A percentile compares a stretch with the other conserved stretches of the same genome.
Conservation (phyloP, 2,888 invertebrate species). For the Ochropleura plecta region DNA sequence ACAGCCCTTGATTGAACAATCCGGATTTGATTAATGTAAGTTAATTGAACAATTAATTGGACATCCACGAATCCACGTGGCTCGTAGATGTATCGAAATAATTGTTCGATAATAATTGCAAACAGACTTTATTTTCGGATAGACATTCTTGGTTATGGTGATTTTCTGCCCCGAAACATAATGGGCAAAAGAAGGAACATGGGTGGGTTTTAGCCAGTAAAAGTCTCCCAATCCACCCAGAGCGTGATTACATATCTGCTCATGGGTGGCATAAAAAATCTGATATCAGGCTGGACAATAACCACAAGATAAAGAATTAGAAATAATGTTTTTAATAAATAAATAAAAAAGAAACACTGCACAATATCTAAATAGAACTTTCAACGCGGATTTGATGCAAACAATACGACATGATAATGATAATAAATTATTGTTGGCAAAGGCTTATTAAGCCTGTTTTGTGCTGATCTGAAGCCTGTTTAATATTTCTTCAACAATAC, state of each 20-base stretch:
- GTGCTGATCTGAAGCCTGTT: constrained; percentile 33
- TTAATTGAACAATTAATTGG: constrained; percentile 57
- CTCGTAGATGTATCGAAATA: constrained; percentile 31
- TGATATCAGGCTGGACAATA: too few relatives aligned
- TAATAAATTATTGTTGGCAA: constrained; percentile 37
- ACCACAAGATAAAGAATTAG: too few relatives aligned
- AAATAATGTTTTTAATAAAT: background rate
- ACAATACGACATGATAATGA: constrained; percentile 31
- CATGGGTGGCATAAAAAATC: too few relatives aligned
- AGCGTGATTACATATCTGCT: too few relatives aligned
- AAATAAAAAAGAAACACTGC: too few relatives aligned
- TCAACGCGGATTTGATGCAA: constrained; percentile 20
- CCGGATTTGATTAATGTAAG: constrained; percentile 53
- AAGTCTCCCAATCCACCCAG: too few relatives aligned
- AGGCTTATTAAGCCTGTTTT: constrained; percentile 24
- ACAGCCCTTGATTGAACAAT: constrained; percentile 38
- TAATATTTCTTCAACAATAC: constrained; percentile 49
- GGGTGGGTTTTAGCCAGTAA: too few relatives aligned
- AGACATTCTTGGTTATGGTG: background rate
- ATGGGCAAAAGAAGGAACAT: too few relatives aligned
- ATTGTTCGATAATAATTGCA: constrained; percentile 23
- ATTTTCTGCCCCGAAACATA: too few relatives aligned
- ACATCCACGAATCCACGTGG: constrained; percentile 10
- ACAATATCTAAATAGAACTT: background rate
- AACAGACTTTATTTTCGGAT: constrained; percentile 19